A percentile compares a stretch with the other conserved stretches of the same genome.
Evolutionary conservation across 2,113 vertebrate genomes (phyloP).

Genomic region (Uria lomvia): DNA sequence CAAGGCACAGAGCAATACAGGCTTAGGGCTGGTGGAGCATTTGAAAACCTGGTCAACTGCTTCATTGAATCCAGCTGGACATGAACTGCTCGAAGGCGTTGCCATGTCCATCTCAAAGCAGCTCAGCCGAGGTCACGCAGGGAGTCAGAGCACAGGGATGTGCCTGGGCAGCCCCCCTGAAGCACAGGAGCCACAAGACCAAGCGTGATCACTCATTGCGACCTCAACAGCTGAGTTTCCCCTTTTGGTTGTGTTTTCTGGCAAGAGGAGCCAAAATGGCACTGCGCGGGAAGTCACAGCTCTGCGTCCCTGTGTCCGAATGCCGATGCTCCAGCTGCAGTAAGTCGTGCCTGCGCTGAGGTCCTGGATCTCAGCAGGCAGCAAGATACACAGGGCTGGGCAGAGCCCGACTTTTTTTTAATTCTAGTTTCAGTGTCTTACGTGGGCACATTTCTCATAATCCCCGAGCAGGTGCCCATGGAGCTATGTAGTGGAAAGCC

Average conservation of each 20-base stretch:
- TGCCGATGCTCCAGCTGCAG: not conserved
- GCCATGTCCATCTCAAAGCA: not conserved
- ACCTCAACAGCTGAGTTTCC: not conserved
- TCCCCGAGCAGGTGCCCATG: not conserved
- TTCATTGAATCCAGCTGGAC: not conserved
- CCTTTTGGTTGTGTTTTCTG: not conserved
- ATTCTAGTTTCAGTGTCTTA: not conserved
- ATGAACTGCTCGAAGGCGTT: not conserved
- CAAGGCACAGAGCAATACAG: not conserved
- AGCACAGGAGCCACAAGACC: not conserved
- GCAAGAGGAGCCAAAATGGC: not conserved
- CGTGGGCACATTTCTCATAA: not conserved
- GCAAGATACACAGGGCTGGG: not conserved
- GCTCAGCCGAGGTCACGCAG: not conserved
- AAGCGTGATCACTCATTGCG: not conserved
- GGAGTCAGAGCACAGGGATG: not conserved
- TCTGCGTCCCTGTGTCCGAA: not conserved
- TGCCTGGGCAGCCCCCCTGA: not conserved
- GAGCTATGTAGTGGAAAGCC: not conserved
- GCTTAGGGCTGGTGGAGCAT: not conserved
- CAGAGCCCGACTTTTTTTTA: not conserved
- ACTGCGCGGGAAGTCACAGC: not conserved
- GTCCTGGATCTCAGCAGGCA: not conserved
- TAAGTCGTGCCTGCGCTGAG: rapidly evolving
- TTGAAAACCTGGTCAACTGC: not conserved